Evolutionary conservation across 2,797 vertebrate genomes (phyloP).

Genomic region (Falco rusticolus): DNA sequence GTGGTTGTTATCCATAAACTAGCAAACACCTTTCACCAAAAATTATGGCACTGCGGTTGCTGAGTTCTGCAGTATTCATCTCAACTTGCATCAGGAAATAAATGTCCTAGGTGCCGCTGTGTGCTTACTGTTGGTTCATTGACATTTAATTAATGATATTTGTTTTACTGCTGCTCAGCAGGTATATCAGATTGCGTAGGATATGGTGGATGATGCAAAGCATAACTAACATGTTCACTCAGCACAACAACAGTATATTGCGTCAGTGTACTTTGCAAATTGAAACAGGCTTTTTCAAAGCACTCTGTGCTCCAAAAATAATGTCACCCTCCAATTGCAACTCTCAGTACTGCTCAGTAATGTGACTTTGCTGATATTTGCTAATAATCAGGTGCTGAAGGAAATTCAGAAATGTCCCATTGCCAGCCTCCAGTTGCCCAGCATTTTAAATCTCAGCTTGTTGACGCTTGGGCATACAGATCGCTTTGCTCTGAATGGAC

Average conservation of each 20-base stretch:
- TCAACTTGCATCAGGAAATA: not conserved
- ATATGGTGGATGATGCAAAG: not conserved
- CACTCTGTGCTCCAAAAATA: not conserved
- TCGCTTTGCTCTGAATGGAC: not conserved
- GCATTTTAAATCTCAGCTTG: not conserved
- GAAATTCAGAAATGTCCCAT: not conserved
- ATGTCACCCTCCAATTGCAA: not conserved
- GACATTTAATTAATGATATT: not conserved
- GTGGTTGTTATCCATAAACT: not conserved
- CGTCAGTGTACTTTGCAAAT: not conserved
- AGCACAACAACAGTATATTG: not conserved
- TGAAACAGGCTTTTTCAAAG: not conserved
- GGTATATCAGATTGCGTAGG: not conserved
- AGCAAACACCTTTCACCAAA: not conserved
- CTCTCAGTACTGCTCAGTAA: not conserved
- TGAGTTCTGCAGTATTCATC: not conserved
- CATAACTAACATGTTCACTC: not conserved
- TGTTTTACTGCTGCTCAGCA: not conserved
- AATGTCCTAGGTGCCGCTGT: not conserved
- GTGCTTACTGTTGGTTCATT: not conserved
- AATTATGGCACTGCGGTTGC: not conserved
- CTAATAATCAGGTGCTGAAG: not conserved
- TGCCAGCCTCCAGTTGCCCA: not conserved
- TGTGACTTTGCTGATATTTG: not conserved
- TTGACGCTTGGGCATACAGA: not conserved